These are phyloP conservation scores for Tauraco hartlaubi DNA, from an alignment of 2,797 vertebrate species.

Conservation along the genomic window DNA sequence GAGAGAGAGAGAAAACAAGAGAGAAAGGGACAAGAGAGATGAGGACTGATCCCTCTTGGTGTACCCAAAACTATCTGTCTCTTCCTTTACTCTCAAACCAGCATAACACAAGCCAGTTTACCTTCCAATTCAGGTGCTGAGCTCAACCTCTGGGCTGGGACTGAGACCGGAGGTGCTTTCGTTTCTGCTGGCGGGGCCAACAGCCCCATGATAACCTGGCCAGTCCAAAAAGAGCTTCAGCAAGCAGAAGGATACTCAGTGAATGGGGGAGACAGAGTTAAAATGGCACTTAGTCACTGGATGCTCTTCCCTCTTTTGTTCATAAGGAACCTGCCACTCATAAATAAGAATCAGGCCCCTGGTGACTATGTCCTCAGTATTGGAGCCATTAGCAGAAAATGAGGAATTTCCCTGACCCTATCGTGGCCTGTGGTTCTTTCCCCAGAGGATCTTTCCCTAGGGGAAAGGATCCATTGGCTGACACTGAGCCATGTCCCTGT, in stretches of 20 bases:
- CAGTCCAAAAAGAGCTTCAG: background rate
- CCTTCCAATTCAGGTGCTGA: background rate
- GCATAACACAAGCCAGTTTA: background rate
- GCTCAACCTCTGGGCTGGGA: background rate
- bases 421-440: background rate
- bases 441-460: background rate
- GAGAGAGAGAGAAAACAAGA: background rate
- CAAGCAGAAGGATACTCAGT: background rate
- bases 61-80: background rate
- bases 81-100: background rate
- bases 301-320: background rate
- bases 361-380: background rate
- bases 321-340: background rate
- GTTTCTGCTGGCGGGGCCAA: background rate
- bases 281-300: background rate
- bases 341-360: background rate
- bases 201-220: background rate
- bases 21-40: background rate
- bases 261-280: background rate
- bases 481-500: background rate
- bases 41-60: background rate
- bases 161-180: background rate
- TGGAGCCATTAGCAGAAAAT: background rate
- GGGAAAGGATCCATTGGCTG: background rate
- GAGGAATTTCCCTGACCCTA: background rate